phyloP scores from a whole-genome alignment of 2,113 vertebrate genomes.

The Spilogale gracilis region DNA sequence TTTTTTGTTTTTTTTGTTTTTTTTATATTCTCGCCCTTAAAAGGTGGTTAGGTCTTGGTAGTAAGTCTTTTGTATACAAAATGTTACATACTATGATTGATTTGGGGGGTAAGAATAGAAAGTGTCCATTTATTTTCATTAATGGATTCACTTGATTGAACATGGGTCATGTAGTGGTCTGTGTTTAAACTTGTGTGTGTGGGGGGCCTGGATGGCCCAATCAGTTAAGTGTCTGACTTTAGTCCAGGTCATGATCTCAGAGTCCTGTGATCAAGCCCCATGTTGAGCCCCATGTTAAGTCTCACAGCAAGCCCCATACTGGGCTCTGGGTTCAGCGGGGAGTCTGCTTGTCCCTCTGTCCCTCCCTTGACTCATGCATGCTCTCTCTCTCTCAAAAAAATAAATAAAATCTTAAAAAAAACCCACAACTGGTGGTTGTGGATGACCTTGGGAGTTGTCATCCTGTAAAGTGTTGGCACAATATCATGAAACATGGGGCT shows the following conservation, averaged over 20 bases:
- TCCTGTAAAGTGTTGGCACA: neutral
- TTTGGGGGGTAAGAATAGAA: neutral
- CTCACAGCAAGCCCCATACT: neutral
- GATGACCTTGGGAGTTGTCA: neutral
- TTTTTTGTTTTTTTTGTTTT: too few species aligned
- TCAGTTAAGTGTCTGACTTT: neutral
- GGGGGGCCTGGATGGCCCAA: neutral
- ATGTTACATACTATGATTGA: neutral
- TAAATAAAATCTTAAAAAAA: neutral
- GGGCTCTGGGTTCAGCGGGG: neutral
- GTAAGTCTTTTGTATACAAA: neutral
- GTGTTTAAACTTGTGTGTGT: neutral
- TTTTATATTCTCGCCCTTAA: neutral
- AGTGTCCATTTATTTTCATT: neutral
- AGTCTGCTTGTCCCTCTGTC: neutral
- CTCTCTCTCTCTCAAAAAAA: neutral
- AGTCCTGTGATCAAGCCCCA: neutral
- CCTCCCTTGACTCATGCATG: neutral
- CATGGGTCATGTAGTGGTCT: neutral
- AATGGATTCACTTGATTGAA: neutral
- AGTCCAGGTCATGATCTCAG: neutral
- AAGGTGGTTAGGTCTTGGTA: conserved; percentile 14
- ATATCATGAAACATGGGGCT: neutral
- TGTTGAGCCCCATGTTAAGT: neutral
- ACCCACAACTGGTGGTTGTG: neutral